Percentiles rank a stretch among this genome's conserved stretches.
Evolutionary conservation across 2,888 invertebrate genomes (phyloP).

Genomic region (Phyllotreta striolata): DNA sequence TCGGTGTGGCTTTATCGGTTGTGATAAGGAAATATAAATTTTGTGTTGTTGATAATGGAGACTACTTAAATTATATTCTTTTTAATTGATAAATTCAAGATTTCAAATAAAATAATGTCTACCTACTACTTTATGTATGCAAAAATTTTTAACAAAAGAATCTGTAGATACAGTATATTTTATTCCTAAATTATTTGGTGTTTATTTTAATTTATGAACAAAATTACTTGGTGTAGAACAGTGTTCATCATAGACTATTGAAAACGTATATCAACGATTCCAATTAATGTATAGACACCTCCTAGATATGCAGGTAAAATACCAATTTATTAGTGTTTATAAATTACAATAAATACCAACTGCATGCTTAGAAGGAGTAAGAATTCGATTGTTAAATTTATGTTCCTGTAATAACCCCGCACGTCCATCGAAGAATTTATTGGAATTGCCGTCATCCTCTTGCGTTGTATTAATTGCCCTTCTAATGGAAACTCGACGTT

Average conservation of each 20-base stretch:
- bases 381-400: conserved; percentile 18
- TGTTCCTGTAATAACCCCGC: conserved; percentile 7
- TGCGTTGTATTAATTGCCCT: conserved; percentile 43
- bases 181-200: too few relatives aligned
- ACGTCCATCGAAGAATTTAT: conserved; percentile 5
- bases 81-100: conserved; percentile 2
- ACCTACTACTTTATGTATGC: too few relatives aligned
- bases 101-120: neutral
- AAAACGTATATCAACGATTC: too few relatives aligned
- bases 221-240: too few relatives aligned
- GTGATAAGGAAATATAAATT: conserved; percentile 40
- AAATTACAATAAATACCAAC: conserved; percentile 5
- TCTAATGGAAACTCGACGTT: conserved; percentile 45
- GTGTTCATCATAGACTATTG: too few relatives aligned
- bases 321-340: too few relatives aligned
- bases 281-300: too few relatives aligned
- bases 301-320: too few relatives aligned
- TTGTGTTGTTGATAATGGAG: conserved; percentile 36
- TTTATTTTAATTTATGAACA: too few relatives aligned
- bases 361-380: conserved; percentile 9
- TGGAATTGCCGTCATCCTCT: conserved; percentile 7
- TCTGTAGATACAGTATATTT: too few relatives aligned
- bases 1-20: conserved; percentile 47
- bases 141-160: too few relatives aligned
- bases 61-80: conserved; percentile 12